Conservation (phyloP, 1,140 invertebrate genomes). For the Zophobas atratus region DNA sequence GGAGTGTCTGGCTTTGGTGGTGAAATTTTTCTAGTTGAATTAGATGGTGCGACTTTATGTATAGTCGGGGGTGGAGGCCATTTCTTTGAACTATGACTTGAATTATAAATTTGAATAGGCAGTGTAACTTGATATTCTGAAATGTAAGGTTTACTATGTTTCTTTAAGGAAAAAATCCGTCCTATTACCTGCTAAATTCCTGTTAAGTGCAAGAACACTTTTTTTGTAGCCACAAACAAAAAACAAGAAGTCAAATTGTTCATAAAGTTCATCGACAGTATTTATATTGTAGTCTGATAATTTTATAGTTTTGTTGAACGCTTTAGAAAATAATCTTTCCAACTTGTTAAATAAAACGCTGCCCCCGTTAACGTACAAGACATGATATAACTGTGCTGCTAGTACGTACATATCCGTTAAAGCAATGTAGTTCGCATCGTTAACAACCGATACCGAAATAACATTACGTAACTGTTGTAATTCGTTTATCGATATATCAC, state of each 20-base stretch:
- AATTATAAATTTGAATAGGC: constrained; percentile 49
- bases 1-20: constrained; percentile 69
- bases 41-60: constrained; percentile 11
- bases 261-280: constrained; percentile 60
- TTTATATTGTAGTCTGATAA: constrained; percentile 57
- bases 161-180: background rate
- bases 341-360: constrained; percentile 58
- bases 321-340: constrained; percentile 56
- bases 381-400: constrained; percentile 64
- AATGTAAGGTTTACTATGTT: constrained; percentile 11
- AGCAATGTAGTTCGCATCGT: constrained; percentile 59
- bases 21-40: constrained; percentile 47
- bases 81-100: constrained; percentile 28
- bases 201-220: constrained; percentile 60
- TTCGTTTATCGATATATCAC: constrained; percentile 58
- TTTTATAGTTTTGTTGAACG: constrained; percentile 59
- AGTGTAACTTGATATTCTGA: constrained; percentile 54
- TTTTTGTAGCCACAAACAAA: constrained; percentile 60
- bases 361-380: constrained; percentile 60
- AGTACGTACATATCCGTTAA: constrained; percentile 60
- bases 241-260: constrained; percentile 61
- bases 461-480: constrained; percentile 61
- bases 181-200: constrained; percentile 60
- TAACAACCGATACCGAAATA: constrained; percentile 58
- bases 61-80: constrained; percentile 53